These are phyloP conservation scores for Arctopsyche grandis DNA, from an alignment of 1,140 invertebrate genomes.

Conservation along the genomic window DNA sequence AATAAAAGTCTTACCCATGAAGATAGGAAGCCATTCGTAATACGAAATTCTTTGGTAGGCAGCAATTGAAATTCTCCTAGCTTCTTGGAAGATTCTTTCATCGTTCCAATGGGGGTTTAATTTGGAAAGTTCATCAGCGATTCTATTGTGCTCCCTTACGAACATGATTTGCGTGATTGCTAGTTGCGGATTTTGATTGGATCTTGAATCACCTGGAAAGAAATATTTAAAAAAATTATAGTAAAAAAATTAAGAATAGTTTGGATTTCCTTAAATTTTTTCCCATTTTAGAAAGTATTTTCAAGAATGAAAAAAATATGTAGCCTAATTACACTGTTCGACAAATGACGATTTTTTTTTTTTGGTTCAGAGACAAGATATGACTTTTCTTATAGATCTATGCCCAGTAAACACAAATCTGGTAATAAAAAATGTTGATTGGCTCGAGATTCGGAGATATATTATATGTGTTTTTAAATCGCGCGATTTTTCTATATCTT, in stretches of 20 bases:
- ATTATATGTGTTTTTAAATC: too few relatives aligned
- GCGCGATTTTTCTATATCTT: too few relatives aligned
- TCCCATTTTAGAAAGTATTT: too few relatives aligned
- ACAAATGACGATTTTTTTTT: too few relatives aligned
- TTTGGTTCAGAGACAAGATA: too few relatives aligned
- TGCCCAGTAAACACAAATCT: too few relatives aligned
- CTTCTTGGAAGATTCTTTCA: constrained; percentile 72
- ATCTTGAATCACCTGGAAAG: constrained; percentile 71
- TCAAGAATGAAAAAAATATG: too few relatives aligned
- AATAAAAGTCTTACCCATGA: constrained; percentile 57
- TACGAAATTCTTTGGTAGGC: constrained; percentile 70
- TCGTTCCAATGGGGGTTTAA: constrained; percentile 73
- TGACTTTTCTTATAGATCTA: too few relatives aligned
- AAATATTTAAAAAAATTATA: constrained; percentile 10
- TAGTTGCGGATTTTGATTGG: constrained; percentile 79
- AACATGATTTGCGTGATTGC: constrained; percentile 68
- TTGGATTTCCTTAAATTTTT: too few relatives aligned
- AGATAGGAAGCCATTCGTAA: constrained; percentile 70
- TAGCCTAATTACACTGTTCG: too few relatives aligned
- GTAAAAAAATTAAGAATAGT: neutral
- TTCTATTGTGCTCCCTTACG: constrained; percentile 75
- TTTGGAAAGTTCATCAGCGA: constrained; percentile 66
- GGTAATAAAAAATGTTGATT: too few relatives aligned
- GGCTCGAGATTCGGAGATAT: too few relatives aligned
- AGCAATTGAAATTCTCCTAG: constrained; percentile 68